Evolutionary conservation across 2,113 vertebrate species (phyloP), one percentile per base, ranked within the genome.

Genomic region (Pelecanoides urinatrix): DNA sequence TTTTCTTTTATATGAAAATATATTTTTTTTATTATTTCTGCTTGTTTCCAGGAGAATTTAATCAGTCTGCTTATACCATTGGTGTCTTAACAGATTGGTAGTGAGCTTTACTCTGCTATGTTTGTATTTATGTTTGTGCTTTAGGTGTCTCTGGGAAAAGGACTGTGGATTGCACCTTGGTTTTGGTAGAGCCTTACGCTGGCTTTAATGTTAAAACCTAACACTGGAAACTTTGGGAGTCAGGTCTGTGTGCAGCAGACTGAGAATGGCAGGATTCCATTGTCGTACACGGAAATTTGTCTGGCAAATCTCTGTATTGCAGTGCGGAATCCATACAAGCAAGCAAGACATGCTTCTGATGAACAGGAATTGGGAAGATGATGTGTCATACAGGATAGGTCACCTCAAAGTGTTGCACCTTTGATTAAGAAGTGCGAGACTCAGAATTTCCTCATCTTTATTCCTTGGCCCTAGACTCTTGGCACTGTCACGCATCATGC

Each of bases 401-500:
- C 25, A 53, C 29, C 22, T 86, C 52, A 56, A 53, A 55, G 16
- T 53, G 18, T 65, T 81, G 15, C 11, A 88, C 9, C n/a, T 92
- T 62, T 71, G 50, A 50, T 59, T 88, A 25, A 65, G 50, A 92
- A 68, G 5, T 45, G 9, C 1, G 5, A 80, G 40, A 53, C 20
- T 52, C 47, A 25, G 23, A 53, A 79, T 91, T 75, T 79, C 58
- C 15, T 86, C 10, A 15, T 81, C 27, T 75, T 92, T 71, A 45
- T 81, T 84, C 22, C 11, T 40, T 89, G 34, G 13, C 61, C 1
- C 0, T 67, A 84, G 45, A 47, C 32, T 63, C 16, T 49, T 78
- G 63, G 27, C 50, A 81, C 21, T 1, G 0, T 80, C 44, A 44
- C 0, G 0, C 25, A 7, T 91, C 36, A 56, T 40, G 12, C 42